phyloP scores from a whole-genome alignment of 2,888 invertebrate genomes.

The Adelphocoris suturalis region DNA sequence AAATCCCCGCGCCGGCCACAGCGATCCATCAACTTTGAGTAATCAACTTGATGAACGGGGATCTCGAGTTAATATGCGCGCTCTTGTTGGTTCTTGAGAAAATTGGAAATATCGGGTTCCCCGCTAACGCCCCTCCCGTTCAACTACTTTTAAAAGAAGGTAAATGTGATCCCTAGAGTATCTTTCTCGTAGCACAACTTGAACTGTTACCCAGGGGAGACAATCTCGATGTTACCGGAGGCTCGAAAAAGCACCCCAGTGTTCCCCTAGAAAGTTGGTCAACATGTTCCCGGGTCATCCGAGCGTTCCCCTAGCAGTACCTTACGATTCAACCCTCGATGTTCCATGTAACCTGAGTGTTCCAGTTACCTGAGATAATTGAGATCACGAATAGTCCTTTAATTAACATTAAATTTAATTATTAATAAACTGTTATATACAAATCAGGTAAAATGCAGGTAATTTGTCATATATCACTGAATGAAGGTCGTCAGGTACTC shows the following conservation, averaged over 20 bases:
- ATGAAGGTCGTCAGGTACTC: not conserved
- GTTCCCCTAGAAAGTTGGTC: too few species aligned
- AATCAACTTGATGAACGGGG: conserved; percentile 36
- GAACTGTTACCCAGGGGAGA: too few species aligned
- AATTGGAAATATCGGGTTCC: conserved; percentile 7
- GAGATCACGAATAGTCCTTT: not conserved
- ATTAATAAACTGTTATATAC: not conserved
- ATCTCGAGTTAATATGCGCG: conserved; percentile 4
- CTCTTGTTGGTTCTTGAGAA: not conserved
- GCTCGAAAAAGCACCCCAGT: too few species aligned
- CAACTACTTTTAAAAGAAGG: too few species aligned
- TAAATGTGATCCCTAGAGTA: too few species aligned
- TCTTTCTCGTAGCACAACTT: too few species aligned
- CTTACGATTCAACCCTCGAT: too few species aligned
- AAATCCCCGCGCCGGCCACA: not conserved
- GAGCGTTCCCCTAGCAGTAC: too few species aligned
- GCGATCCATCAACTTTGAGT: conserved; percentile 35
- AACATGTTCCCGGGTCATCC: too few species aligned
- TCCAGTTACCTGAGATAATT: not conserved
- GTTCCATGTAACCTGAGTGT: too few species aligned
- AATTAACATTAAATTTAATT: not conserved
- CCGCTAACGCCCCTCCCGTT: not conserved
- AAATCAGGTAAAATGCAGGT: not conserved
- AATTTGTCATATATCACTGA: not conserved
- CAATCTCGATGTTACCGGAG: too few species aligned